These are phyloP conservation scores for Conus ventricosus DNA, from an alignment of 1,140 invertebrate species.

Conservation along the genomic window DNA sequence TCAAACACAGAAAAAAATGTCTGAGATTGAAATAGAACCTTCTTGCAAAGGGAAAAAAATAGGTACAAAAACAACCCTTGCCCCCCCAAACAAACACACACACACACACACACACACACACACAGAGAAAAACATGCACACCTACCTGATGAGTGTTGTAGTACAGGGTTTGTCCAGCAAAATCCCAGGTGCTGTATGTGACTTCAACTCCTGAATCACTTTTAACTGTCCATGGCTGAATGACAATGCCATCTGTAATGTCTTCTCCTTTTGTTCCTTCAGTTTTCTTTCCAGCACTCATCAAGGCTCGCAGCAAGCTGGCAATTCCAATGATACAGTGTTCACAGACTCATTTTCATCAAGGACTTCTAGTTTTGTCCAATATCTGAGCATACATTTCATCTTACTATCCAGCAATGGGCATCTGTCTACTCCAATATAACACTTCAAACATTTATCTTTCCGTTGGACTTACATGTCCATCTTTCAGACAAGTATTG, in stretches of 20 bases:
- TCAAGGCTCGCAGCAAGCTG: slow-evolving; percentile 68
- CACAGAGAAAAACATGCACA: not conserved
- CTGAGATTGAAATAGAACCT: too few relatives aligned
- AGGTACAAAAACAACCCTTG: too few relatives aligned
- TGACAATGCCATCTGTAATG: slow-evolving; percentile 72
- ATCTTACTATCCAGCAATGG: too few relatives aligned
- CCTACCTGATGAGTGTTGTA: slow-evolving; percentile 72
- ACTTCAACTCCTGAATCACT: slow-evolving; percentile 55
- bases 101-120: not conserved
- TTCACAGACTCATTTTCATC: not conserved
- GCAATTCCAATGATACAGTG: not conserved
- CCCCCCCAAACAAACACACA: not conserved
- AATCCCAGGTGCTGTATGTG: slow-evolving; percentile 71
- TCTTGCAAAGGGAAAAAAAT: too few relatives aligned
- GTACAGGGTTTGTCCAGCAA: slow-evolving; percentile 71
- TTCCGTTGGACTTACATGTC: too few relatives aligned
- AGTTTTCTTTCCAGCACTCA: slow-evolving; percentile 63
- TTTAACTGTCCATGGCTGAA: slow-evolving; percentile 68
- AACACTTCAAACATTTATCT: too few relatives aligned
- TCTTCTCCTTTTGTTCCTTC: slow-evolving; percentile 59
- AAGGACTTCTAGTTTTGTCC: not conserved
- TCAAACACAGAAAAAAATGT: too few relatives aligned
- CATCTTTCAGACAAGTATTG: too few relatives aligned
- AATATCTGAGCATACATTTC: not conserved
- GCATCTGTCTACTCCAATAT: too few relatives aligned